Conservation (phyloP, 2,113 vertebrate genomes). For the Lagopus leucura region DNA sequence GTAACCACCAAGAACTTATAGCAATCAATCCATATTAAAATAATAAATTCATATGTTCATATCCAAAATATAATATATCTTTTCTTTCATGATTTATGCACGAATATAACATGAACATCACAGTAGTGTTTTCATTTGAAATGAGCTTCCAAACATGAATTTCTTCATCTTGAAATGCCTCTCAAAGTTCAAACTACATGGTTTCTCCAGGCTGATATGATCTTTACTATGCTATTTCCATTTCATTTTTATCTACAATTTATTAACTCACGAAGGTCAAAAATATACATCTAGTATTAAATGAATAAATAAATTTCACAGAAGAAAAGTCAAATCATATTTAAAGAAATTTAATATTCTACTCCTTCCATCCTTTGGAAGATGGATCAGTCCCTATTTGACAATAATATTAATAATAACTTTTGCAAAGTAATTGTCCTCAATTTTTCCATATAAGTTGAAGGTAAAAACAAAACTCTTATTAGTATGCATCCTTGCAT, state of each 20-base stretch:
- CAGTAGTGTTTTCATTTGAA: background rate
- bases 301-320: constrained; percentile 13
- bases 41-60: background rate
- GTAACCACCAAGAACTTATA: background rate
- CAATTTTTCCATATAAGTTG: constrained; percentile 28
- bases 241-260: constrained; percentile 44
- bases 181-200: background rate
- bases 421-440: constrained; percentile 9
- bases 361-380: background rate
- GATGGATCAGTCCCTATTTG: background rate
- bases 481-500: constrained; percentile 35
- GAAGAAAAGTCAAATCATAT: background rate
- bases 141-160: background rate
- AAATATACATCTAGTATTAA: constrained; percentile 21
- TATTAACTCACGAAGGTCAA: constrained; percentile 30
- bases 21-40: background rate
- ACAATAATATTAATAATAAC: constrained; percentile 33
- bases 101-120: background rate
- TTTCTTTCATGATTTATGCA: background rate
- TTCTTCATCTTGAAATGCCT: background rate
- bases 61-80: background rate
- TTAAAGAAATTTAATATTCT: constrained; percentile 26
- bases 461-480: constrained; percentile 39
- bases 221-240: background rate
- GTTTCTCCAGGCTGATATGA: background rate